Percentiles rank a stretch among this genome's conserved stretches.
phyloP scores from a whole-genome alignment of 92 coral and sea anemone genomes.

The Porites divaricata region DNA sequence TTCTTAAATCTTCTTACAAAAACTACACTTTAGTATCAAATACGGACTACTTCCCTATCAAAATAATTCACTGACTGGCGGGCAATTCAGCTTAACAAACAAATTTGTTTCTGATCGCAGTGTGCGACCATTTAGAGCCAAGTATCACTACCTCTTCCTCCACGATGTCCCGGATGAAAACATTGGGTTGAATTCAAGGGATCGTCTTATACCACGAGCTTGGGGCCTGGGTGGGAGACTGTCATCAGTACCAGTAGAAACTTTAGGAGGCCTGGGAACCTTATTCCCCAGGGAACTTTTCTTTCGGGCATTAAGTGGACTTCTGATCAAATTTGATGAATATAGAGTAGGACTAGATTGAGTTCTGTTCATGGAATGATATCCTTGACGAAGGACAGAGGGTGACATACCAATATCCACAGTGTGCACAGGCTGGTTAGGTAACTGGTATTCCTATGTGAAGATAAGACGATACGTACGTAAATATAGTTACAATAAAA shows the following conservation, averaged over 20 bases:
- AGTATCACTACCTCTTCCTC: constrained; percentile 58
- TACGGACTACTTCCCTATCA: no score
- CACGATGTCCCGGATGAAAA: constrained; percentile 88
- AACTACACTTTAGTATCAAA: no score
- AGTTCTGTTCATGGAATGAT: constrained; percentile 62
- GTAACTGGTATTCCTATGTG: constrained; percentile 74
- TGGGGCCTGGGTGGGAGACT: constrained; percentile 75
- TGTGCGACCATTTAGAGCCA: not conserved
- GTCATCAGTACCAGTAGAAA: constrained; percentile 8
- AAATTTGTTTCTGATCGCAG: no score
- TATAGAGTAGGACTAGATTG: constrained; percentile 77
- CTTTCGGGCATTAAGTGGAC: constrained; percentile 24
- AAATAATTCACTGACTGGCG: no score
- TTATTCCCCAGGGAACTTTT: constrained; percentile 5
- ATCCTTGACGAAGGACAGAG: constrained; percentile 35
- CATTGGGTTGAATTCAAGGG: constrained; percentile 51
- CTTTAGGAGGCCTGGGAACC: constrained; percentile 61
- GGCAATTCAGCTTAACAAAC: no score
- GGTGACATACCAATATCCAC: constrained; percentile 60
- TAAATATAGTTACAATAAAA: not conserved
- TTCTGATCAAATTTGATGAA: constrained; percentile 48
- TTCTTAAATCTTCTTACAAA: no score
- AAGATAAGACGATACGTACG: not conserved
- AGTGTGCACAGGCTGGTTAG: constrained; percentile 76
- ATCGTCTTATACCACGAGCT: constrained; percentile 31